Evolutionary conservation across 1,140 invertebrate genomes (phyloP), one percentile per base, ranked within the genome.

Genomic region (Coenobita brevimanus): DNA sequence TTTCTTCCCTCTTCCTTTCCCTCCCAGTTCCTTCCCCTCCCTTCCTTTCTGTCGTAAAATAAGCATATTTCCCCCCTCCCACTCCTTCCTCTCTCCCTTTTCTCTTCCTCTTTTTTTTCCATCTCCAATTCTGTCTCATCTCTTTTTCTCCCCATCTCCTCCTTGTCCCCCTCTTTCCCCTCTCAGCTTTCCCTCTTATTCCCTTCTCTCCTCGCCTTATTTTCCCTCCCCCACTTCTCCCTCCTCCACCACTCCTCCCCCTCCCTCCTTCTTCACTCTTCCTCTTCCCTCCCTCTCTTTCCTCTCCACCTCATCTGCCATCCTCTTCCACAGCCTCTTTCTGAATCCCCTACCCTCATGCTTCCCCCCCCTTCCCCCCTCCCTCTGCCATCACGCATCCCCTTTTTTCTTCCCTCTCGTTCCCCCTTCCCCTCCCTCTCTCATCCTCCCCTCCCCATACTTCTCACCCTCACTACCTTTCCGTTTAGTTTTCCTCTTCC

Each of bases 161-260:
- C 21, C 2, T 50, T n/a, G 27, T 57, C 21, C 50, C 30, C 46
- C 30, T 36, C 21, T 6, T 30, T 24, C 27, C 38, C 10, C 30
- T 8, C 27, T 3, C 0, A 6, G 24, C 38, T 46, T n/a, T 24
- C n/a, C 15, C 1, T 78, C 41, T 2, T n/a, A n/a, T n/a, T n/a
- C n/a, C n/a, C n/a, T n/a, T n/a, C n/a, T n/a, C n/a, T n/a, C n/a
- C n/a, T n/a, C 41, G n/a, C n/a, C 24, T 41, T 76, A 6, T 43
- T 21, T 13, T 69, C 64, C n/a, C 33, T n/a, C 60, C 57, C 60
- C 33, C 27, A 4, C 33, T 27, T 80, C 54, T 60, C 27, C 27
- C 79, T 82, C 62, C 43, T 41, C 30, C 80, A 46, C 62, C 43
- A 30, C 41, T 60, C 64, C 62, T 27, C 64, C 30, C 64, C 62